Base-by-base conservation (phyloP, 2,888 invertebrate genomes). In the Agriopis leucophaearia region DNA sequence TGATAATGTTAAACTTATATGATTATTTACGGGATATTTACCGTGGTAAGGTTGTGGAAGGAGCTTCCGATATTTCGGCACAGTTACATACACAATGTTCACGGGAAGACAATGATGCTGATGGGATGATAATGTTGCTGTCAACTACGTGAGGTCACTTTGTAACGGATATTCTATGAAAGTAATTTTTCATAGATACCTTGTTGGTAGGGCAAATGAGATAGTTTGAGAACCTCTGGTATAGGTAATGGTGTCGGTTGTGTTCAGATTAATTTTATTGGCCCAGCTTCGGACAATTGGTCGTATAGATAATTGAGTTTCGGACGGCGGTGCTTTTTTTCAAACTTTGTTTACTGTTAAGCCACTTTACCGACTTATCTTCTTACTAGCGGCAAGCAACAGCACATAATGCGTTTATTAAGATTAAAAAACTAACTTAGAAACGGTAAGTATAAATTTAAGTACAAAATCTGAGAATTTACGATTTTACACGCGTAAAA, bases 271-370 rank as follows among this genome's bases (percentile, higher is more conserved):
- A 91, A 89, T 90, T 92, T 92, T 92, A 92, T 92, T 91, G 89
- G 86, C 82, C 83, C 83, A 76, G 75, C 80, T 81, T 84, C 82
- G 84, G 90, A 92, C 92, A 92, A 93, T 92, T 90, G 92, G 90
- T 89, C 86, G 88, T 91, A 91, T 88, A 92, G 92, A 90, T 93
- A 93, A 93, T 93, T 92, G 92, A 91, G 89, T 89, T 90, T 91
- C 74, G 88, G 80, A 80, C 81, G 81, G 78, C 77, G 84, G 88
- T 86, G 85, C 80, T 75, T 84, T 84, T 88, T 88, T 87, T 71
- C 83, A 78, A 80, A 81, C 74, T 74, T 69, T 84, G 85, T 88
- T 89, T 87, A 88, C 89, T 87, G 89, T 88, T 89, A 86, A 71
- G 78, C 81, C 83, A 86, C 85, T 89, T 83, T 80, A 70, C 77